Evolutionary conservation across 2,113 vertebrate genomes (phyloP), one percentile per base, ranked within the genome.

Genomic region (Deroptyus accipitrinus): DNA sequence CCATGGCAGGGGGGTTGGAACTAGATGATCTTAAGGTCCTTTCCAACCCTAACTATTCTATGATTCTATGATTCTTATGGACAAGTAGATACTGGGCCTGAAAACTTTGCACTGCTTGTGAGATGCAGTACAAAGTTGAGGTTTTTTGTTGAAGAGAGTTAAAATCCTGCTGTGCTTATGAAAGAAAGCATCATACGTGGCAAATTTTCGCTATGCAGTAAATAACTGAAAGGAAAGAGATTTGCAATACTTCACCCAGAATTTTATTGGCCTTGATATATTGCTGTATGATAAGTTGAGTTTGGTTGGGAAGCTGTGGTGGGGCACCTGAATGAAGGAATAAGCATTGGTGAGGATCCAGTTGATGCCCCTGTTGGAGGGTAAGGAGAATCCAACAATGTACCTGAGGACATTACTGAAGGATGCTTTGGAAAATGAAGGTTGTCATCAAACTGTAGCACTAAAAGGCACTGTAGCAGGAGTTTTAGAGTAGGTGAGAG

Each of bases 311-410:
- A 86, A 83, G n/a, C 18, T 44, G 49, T 74, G 63, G 27, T 80
- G 39, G 52, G 15, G 76, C 13, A 41, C 2, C 0, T 28, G 9
- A 0, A 1, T 46, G 31, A 31, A 81, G 46, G 41, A 33, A 13
- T 37, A 67, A 69, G 25, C n/a, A 31, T 4, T 68, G 68, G 6
- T 33, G 18, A 33, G 44, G 52, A 10, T 87, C 30, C 9, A n/a
- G n/a, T 17, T 74, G 28, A 30, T 55, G 35, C 17, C 67, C 11
- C 23, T 39, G 28, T 52, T 1, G 7, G 8, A 84, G 54, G 5
- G 4, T 30, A 84, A 87, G 14, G 31, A 61, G 23, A 52, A 33
- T 62, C 49, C 41, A 55, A 1, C 37, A 14, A 12, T 22, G 17
- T 35, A 68, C 11, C 52, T 74, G 75, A 86, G 61, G 63, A 46